Evolutionary conservation across 2,797 vertebrate genomes (phyloP).

Genomic region (Clamator glandarius): DNA sequence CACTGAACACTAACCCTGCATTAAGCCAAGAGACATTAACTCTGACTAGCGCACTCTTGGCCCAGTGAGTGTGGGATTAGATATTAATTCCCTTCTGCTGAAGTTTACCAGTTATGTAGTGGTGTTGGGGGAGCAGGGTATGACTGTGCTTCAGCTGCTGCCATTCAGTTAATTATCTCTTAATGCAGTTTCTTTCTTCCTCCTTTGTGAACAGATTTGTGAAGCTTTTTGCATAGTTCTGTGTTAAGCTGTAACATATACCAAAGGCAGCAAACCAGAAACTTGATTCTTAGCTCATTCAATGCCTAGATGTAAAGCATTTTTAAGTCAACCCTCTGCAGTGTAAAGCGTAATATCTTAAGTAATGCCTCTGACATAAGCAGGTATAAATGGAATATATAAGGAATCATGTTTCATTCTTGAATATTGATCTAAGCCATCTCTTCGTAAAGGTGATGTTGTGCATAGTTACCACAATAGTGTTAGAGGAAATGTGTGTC

Average conservation of each 20-base stretch:
- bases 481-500: not conserved
- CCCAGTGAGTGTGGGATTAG: not conserved
- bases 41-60: not conserved
- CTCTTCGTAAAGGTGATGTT: not conserved
- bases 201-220: not conserved
- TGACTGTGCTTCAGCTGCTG: not conserved
- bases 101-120: not conserved
- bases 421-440: not conserved
- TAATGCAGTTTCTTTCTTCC: not conserved
- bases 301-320: not conserved
- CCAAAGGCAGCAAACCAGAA: not conserved
- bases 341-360: not conserved
- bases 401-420: not conserved
- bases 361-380: not conserved
- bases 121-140: not conserved
- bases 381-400: not conserved
- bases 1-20: accelerated
- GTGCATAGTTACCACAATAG: not conserved
- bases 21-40: not conserved
- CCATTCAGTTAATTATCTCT: not conserved
- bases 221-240: not conserved
- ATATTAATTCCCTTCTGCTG: not conserved
- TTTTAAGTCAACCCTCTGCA: not conserved
- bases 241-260: not conserved
- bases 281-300: not conserved